Percentiles rank a stretch among this genome's conserved stretches.
These are phyloP conservation scores for Tiliacea aurago DNA, from an alignment of 2,888 invertebrate species.

Conservation along the genomic window DNA sequence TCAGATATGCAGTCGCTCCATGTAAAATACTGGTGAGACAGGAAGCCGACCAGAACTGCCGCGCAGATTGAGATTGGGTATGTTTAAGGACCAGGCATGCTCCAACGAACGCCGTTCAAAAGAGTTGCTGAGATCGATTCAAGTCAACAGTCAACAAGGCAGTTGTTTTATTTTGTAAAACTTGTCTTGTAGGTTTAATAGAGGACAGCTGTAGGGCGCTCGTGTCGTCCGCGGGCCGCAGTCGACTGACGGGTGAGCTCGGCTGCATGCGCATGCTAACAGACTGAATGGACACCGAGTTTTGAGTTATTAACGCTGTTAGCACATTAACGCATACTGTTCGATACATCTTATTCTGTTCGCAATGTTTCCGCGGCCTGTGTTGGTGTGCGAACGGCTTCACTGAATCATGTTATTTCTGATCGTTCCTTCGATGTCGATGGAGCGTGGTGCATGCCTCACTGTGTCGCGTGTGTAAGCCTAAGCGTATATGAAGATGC, in stretches of 20 bases:
- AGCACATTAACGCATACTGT: constrained; percentile 1
- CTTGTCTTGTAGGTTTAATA: constrained; percentile 79
- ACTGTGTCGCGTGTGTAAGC: neutral
- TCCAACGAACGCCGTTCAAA: neutral
- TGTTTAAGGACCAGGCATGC: neutral
- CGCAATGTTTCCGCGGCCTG: constrained; percentile 14
- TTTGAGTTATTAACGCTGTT: constrained; percentile 29
- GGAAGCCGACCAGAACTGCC: too few relatives aligned
- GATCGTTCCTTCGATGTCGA: neutral
- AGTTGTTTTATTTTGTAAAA: constrained; percentile 16
- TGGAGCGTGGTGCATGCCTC: constrained; percentile 29
- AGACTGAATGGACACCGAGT: constrained; percentile 12
- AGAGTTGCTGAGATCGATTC: neutral
- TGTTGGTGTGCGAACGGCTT: constrained; percentile 32
- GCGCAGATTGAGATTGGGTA: too few relatives aligned
- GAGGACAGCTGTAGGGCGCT: constrained; percentile 82
- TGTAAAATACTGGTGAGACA: too few relatives aligned
- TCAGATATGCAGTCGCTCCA: too few relatives aligned
- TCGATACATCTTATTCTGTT: constrained; percentile 5
- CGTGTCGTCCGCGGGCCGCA: constrained; percentile 66
- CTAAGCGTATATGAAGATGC: too few relatives aligned
- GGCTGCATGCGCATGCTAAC: constrained; percentile 40
- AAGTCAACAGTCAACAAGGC: neutral
- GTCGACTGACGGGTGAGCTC: constrained; percentile 70
- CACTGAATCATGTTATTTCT: constrained; percentile 15